phyloP scores from a whole-genome alignment of 2,797 vertebrate species.

The Poeciliopsis presidionis region DNA sequence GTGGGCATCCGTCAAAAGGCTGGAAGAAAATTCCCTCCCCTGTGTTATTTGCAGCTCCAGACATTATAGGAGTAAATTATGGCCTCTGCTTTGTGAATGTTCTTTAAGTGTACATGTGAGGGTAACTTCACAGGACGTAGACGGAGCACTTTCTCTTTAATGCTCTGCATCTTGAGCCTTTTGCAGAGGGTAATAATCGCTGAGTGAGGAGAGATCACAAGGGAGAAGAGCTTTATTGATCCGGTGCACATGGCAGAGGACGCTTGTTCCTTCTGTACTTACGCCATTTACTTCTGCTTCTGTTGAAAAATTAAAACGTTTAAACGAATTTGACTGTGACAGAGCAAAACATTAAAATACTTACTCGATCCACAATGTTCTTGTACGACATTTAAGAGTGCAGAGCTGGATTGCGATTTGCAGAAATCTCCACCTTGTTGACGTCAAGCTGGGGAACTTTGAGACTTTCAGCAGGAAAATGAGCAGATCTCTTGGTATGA shows the following conservation, averaged over 20 bases:
- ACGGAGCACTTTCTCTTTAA: conserved; percentile 10
- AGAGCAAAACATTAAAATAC: neutral
- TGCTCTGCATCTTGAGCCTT: conserved; percentile 1
- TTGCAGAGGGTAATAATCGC: conserved; percentile 32
- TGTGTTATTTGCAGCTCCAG: conserved; percentile 23
- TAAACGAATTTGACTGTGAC: neutral
- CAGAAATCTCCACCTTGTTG: neutral
- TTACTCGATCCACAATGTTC: neutral
- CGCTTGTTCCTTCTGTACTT: neutral
- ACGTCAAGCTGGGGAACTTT: conserved; percentile 22
- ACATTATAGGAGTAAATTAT: conserved; percentile 28
- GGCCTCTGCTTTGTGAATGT: conserved; percentile 15
- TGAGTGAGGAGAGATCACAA: conserved; percentile 19
- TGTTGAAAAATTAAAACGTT: neutral
- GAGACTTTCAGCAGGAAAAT: conserved; percentile 39
- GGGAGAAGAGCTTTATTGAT: conserved; percentile 16
- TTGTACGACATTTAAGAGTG: neutral
- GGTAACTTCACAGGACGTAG: conserved; percentile 36
- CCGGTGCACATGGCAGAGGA: neutral
- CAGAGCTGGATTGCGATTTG: neutral
- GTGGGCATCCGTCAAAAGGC: conserved; percentile 24
- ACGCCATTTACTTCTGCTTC: neutral
- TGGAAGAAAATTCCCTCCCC: neutral
- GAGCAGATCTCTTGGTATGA: conserved; percentile 32
- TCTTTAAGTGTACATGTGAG: conserved; percentile 25